A percentile compares a stretch with the other conserved stretches of the same genome.
Evolutionary conservation across 2,888 invertebrate species (phyloP).

Genomic region (Branchinecta sandiegonensis): DNA sequence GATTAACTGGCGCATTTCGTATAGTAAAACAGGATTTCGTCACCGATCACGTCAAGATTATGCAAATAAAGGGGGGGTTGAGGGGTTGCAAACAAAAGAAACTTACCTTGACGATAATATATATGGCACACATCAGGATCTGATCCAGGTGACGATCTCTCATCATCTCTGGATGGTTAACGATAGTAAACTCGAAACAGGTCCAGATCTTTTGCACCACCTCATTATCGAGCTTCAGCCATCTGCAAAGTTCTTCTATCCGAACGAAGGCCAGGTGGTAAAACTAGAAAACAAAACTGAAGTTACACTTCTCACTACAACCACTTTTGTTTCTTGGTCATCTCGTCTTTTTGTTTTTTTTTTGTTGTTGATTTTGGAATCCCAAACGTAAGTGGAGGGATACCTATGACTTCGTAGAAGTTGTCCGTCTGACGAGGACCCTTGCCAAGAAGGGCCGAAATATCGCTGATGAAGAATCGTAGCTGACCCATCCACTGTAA

Average conservation of each 20-base stretch:
- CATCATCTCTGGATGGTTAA: constrained; percentile 61
- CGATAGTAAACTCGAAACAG: constrained; percentile 78
- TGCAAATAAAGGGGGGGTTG: too few relatives aligned
- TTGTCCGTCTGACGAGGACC: too few relatives aligned
- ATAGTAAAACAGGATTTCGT: too few relatives aligned
- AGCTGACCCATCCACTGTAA: too few relatives aligned
- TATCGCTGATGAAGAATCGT: too few relatives aligned
- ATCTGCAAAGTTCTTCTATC: constrained; percentile 73
- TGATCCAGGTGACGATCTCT: constrained; percentile 92
- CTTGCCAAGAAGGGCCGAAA: too few relatives aligned
- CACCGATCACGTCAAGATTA: too few relatives aligned
- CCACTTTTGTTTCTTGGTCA: constrained; percentile 27
- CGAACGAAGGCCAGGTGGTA: constrained; percentile 85
- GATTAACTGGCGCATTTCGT: too few relatives aligned
- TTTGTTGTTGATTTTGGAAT: too few relatives aligned
- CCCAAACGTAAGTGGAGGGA: too few relatives aligned
- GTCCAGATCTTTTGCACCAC: constrained; percentile 86
- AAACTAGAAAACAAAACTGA: constrained; percentile 47
- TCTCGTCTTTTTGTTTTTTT: too few relatives aligned
- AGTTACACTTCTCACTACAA: constrained; percentile 29
- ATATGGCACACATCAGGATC: constrained; percentile 92
- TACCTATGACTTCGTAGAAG: too few relatives aligned
- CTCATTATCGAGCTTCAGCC: constrained; percentile 51
- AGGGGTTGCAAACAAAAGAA: neutral
- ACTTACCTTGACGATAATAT: constrained; percentile 73